Conservation (phyloP, 2,113 vertebrate genomes). For the Anguilla japonica region DNA sequence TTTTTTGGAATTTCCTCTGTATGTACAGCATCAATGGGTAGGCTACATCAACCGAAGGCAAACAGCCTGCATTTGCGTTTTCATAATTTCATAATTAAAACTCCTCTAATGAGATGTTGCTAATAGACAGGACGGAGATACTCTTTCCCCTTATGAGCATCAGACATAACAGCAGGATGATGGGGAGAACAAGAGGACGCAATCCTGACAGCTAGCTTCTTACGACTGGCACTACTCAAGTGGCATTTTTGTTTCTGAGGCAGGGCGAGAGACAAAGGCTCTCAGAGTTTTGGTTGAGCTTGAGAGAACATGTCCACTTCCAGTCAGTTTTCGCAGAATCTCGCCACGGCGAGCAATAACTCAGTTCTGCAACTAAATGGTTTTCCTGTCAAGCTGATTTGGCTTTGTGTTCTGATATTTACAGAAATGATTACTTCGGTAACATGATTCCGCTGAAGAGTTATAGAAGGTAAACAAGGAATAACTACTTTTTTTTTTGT, state of each 20-base stretch:
- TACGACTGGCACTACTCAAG: neutral
- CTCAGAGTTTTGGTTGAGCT: neutral
- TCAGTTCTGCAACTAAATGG: neutral
- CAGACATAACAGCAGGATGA: conserved; percentile 34
- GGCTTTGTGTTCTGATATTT: neutral
- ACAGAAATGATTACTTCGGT: too few species aligned
- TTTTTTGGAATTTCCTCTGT: neutral
- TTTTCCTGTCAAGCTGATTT: neutral
- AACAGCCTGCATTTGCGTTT: conserved; percentile 9
- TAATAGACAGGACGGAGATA: conserved; percentile 37
- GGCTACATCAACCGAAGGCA: conserved; percentile 2
- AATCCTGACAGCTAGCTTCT: conserved; percentile 25
- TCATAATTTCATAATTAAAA: conserved; percentile 41
- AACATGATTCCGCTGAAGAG: too few species aligned
- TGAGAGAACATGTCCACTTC: neutral
- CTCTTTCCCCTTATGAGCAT: conserved; percentile 33
- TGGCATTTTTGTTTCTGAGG: neutral
- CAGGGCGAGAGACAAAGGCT: neutral
- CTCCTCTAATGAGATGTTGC: conserved; percentile 36
- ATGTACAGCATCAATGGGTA: neutral
- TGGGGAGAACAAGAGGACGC: conserved; percentile 23
- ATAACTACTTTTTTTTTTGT: too few species aligned
- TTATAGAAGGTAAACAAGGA: too few species aligned
- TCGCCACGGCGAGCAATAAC: neutral
- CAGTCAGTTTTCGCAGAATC: neutral